Conservation (phyloP, 2,888 invertebrate genomes). For the Anagyrus pseudococci region DNA sequence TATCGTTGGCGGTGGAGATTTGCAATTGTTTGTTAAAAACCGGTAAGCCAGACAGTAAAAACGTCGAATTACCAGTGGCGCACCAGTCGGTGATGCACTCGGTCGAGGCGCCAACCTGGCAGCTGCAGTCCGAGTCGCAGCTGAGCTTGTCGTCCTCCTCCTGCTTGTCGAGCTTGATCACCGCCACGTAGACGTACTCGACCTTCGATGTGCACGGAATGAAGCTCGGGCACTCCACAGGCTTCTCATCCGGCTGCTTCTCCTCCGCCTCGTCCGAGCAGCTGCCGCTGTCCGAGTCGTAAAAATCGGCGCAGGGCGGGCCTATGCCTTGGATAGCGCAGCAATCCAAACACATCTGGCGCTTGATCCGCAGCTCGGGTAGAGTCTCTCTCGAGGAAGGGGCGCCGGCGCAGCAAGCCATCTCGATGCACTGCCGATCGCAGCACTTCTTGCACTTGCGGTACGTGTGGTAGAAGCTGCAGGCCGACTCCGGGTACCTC, state of each 20-base stretch:
- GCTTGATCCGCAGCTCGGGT: neutral
- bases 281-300: neutral
- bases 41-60: too few species aligned
- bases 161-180: neutral
- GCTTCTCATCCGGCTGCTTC: neutral
- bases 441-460: neutral
- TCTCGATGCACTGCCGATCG: neutral
- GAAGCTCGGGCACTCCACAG: neutral
- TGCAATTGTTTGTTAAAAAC: too few species aligned
- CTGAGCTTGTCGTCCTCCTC: neutral
- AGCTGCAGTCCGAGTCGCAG: neutral
- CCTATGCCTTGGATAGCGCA: conserved; percentile 2
- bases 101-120: neutral
- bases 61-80: too few species aligned
- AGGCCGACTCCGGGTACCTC: neutral
- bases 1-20: too few species aligned
- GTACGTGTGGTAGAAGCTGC: too few species aligned
- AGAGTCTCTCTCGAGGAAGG: neutral
- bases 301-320: conserved; percentile 1
- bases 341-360: conserved; percentile 12
- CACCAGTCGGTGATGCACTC: neutral
- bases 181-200: neutral
- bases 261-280: neutral
- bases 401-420: neutral
- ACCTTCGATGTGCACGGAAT: neutral